phyloP scores from a whole-genome alignment of 1,140 invertebrate genomes.

The Tetramorium simillimum region DNA sequence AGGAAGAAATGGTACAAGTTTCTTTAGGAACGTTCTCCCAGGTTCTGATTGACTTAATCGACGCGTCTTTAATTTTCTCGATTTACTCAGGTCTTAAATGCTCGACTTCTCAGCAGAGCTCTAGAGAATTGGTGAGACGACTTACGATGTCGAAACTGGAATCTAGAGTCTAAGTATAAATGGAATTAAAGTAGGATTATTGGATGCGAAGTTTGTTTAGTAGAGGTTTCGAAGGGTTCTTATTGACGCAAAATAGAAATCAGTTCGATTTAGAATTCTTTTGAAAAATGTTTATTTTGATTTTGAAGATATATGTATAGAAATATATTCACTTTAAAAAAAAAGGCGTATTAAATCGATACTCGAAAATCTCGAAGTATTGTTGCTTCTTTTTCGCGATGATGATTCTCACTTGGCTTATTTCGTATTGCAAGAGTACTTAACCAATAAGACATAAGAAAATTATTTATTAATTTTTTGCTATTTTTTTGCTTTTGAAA shows the following conservation, averaged over 20 bases:
- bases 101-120: slow-evolving; percentile 10
- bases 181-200: slow-evolving; percentile 31
- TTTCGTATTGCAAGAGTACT: too few species aligned
- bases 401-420: too few species aligned
- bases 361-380: too few species aligned
- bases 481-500: too few species aligned
- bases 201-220: slow-evolving; percentile 11
- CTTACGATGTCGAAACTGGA: slow-evolving; percentile 43
- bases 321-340: too few species aligned
- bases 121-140: slow-evolving; percentile 32
- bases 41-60: slow-evolving; percentile 46
- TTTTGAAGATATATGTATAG: not conserved
- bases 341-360: too few species aligned
- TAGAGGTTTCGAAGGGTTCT: not conserved
- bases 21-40: not conserved
- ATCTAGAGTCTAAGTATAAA: slow-evolving; percentile 17
- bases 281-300: not conserved
- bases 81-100: slow-evolving; percentile 48
- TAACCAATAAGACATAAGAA: too few species aligned
- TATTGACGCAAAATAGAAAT: not conserved
- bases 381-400: too few species aligned
- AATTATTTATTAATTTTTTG: too few species aligned
- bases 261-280: not conserved
- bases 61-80: slow-evolving; percentile 56
- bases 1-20: slow-evolving; percentile 25